A percentile compares a stretch with the other conserved stretches of the same genome.
Conservation (phyloP, 1,140 invertebrate genomes). For the Caenorhabditis latens region DNA sequence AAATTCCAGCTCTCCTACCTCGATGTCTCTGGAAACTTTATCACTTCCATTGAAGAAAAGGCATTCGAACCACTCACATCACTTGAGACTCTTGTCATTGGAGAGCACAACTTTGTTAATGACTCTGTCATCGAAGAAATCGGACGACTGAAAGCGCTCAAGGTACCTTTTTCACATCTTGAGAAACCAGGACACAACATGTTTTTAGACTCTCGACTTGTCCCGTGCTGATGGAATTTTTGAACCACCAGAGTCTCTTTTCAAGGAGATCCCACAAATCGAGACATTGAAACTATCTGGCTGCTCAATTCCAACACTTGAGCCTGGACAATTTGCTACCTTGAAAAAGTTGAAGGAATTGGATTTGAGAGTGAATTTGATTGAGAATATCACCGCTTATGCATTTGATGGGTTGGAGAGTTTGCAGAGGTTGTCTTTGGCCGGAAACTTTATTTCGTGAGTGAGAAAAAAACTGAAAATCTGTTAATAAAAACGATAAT, state of each 20-base stretch:
- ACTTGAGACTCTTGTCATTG: slow-evolving; percentile 61
- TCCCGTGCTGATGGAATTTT: slow-evolving; percentile 65
- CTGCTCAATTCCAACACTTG: slow-evolving; percentile 56
- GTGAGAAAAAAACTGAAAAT: background rate
- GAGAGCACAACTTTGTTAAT: slow-evolving; percentile 65
- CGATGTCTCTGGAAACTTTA: slow-evolving; percentile 62
- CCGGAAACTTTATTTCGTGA: slow-evolving; percentile 65
- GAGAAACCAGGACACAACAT: too few relatives aligned
- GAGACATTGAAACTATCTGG: slow-evolving; percentile 59
- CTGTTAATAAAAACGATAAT: background rate
- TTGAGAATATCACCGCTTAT: slow-evolving; percentile 61
- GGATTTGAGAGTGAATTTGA: slow-evolving; percentile 62
- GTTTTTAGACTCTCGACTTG: slow-evolving; percentile 58
- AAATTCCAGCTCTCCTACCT: slow-evolving; percentile 60
- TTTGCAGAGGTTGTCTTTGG: slow-evolving; percentile 59
- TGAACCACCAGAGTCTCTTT: slow-evolving; percentile 54
- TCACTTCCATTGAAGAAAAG: slow-evolving; percentile 48
- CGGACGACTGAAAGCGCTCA: slow-evolving; percentile 48
- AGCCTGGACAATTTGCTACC: slow-evolving; percentile 50
- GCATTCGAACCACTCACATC: slow-evolving; percentile 52
- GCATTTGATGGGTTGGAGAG: slow-evolving; percentile 59
- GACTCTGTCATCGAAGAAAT: slow-evolving; percentile 58
- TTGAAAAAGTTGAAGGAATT: slow-evolving; percentile 60
- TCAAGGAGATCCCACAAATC: slow-evolving; percentile 55
- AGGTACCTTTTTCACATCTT: background rate